These are phyloP conservation scores for Nomada ferruginata DNA, from an alignment of 2,888 invertebrate genomes.

Conservation along the genomic window DNA sequence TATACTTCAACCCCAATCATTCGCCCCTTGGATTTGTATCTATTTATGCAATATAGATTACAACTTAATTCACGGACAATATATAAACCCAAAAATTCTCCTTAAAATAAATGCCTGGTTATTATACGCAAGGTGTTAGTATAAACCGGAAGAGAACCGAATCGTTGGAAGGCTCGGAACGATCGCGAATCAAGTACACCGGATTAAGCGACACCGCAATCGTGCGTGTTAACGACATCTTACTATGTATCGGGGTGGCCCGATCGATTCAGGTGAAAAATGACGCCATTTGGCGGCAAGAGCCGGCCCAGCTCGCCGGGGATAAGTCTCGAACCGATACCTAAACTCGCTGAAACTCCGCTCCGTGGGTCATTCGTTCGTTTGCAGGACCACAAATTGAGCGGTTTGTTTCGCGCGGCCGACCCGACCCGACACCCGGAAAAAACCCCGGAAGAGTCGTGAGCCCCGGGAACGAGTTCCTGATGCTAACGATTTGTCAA, in stretches of 20 bases:
- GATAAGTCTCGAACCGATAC: constrained; percentile 72
- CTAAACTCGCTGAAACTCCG: constrained; percentile 76
- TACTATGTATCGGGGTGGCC: constrained; percentile 47
- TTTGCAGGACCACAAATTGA: constrained; percentile 80
- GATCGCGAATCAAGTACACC: constrained; percentile 13
- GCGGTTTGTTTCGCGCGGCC: constrained; percentile 78
- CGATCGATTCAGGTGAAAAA: constrained; percentile 69
- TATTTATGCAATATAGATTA: no score
- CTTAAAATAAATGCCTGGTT: no score
- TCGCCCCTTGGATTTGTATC: no score
- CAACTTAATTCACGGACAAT: no score
- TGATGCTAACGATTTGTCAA: constrained; percentile 65
- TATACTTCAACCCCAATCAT: no score
- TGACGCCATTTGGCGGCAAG: constrained; percentile 67
- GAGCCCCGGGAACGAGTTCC: constrained; percentile 53
- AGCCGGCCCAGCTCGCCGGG: constrained; percentile 29
- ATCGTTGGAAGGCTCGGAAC: neutral
- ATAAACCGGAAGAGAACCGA: neutral
- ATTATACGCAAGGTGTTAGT: neutral
- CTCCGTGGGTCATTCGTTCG: constrained; percentile 76
- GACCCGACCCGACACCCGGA: constrained; percentile 7
- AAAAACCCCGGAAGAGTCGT: constrained; percentile 46
- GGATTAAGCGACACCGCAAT: constrained; percentile 34
- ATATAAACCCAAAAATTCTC: no score
- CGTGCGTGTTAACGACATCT: constrained; percentile 54